phyloP scores from a whole-genome alignment of 2,797 vertebrate genomes.

The Oreochromis grahami region DNA sequence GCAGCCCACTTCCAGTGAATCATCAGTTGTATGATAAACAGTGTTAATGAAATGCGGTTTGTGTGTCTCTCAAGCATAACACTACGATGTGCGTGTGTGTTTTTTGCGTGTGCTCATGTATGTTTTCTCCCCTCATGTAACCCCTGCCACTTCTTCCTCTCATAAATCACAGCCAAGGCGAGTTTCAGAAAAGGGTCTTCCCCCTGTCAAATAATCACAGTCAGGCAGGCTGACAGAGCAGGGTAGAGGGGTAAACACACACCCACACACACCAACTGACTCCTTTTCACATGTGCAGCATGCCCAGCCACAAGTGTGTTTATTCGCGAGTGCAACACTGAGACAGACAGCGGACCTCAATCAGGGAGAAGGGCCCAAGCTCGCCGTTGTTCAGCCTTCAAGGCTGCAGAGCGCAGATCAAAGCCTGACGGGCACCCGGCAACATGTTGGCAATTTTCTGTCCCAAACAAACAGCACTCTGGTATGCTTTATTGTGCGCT shows the following conservation, averaged over 20 bases:
- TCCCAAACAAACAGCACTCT: conserved; percentile 45
- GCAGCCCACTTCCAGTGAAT: conserved; percentile 1
- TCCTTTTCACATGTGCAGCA: conserved; percentile 23
- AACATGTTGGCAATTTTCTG: conserved; percentile 61
- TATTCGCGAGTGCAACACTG: conserved; percentile 52
- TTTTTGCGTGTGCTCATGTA: conserved; percentile 6
- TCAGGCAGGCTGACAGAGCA: conserved; percentile 28
- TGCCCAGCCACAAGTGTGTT: conserved; percentile 45
- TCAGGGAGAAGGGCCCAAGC: conserved; percentile 40
- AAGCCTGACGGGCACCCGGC: conserved; percentile 59
- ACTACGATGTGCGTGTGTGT: background rate
- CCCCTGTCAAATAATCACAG: conserved; percentile 63
- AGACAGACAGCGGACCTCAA: conserved; percentile 48
- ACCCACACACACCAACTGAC: conserved; percentile 13
- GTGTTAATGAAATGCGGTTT: conserved; percentile 36
- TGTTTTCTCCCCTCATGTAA: conserved; percentile 51
- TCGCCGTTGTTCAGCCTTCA: conserved; percentile 51
- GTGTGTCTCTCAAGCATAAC: conserved; percentile 21
- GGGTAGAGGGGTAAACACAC: conserved; percentile 37
- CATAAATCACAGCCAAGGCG: conserved; percentile 60
- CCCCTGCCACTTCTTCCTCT: conserved; percentile 53
- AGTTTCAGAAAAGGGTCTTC: conserved; percentile 45
- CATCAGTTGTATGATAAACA: conserved; percentile 46
- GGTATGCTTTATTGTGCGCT: conserved; percentile 47
- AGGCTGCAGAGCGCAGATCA: conserved; percentile 54